Base-by-base conservation (phyloP, 2,888 invertebrate species). In the Athrips mouffetella region DNA sequence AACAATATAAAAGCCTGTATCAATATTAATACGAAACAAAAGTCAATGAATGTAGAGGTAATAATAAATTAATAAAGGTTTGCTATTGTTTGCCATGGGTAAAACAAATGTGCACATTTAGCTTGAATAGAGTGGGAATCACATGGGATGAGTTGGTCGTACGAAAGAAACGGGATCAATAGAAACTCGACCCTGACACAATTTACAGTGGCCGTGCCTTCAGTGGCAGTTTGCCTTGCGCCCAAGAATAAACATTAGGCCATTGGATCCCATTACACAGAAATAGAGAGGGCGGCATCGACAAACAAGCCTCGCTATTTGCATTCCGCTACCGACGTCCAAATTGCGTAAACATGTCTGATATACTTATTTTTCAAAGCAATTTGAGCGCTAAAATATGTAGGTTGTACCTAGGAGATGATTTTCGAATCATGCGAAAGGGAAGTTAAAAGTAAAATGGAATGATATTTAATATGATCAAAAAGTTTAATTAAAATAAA, bases 171-270 rank as follows among this genome's bases (percentile, higher is more conserved):
- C 65, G 73, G 71, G 81, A 81, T 87, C 87, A 78, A 87, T 87
- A 86, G 72, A 63, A 67, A 67, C 63, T 60, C 80, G 81, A 84
- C 87, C 87, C 77, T 87, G 87, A 86, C 87, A 86, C 80, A 75
- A 73, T 85, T 87, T 78, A 70, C 74, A 79, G 71, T 76, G 70
- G 76, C 76, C 73, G 73, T 76, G 73, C 71, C 73, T 75, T 71
- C 62, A 62, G 67, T 63, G 66, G 67, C 64, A 65, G 69, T 67
- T 59, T 67, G 76, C 67, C 71, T 73, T 67, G 66, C 67, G 60
- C 70, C 69, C 72, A 71, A 80, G 77, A 79, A 85, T 81, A 84
- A 81, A 83, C 77, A 82, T 66, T 65, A 67, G 70, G 69, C 75
- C 70, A 75, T 70, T 65, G 70, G 67, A 67, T 70, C 63, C 68